Base-by-base conservation (phyloP, 64 coral and sea anemone genomes). In the Stichodactyla mertensii region DNA sequence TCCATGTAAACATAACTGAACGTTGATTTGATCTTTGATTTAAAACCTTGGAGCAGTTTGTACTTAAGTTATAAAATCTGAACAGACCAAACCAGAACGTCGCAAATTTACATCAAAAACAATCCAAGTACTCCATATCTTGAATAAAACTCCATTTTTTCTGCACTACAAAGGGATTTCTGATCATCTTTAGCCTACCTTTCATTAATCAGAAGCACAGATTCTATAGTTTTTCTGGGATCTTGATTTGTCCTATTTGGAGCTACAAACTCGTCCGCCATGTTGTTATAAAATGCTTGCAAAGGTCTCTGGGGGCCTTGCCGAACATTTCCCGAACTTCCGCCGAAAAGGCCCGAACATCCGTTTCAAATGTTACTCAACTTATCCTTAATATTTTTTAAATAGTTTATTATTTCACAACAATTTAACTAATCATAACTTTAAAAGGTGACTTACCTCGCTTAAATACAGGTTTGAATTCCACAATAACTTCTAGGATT, bases 201-300 rank as follows among this genome's bases (percentile, higher is more conserved):
- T 31, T 74, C 23, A 13, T 26, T 74, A 31, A 31, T 31, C 11
- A 74, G 11, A 12, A 28, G 22, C 24, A 11, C 10, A 28, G 69
- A 9, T 74, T 74, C 10, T 27, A 28, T 74, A 31, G 22, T 31
- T 27, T 31, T 74, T 12, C 20, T 31, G n/a, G 69, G 24, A 27
- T 9, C 4, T 74, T 74, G 26, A 10, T 31, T 13, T 74, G 22
- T 74, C 69, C 7, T 74, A 2, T 31, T 74, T 74, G 7, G 8
- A 74, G 22, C 11, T 74, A 1, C 26, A 31, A 16, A 66, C 13
- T 74, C 69, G 24, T 74, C 69, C 69, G 69, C 69, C 69, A 74
- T 74, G 69, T 74, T 74, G 69, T 74, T 74, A 27, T 74, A 74
- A n/a, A 74, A 31, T 74, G 69, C 4, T 74, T 74, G 69, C 69